phyloP scores from a whole-genome alignment of 2,888 invertebrate species.

The Tiliacea aurago region DNA sequence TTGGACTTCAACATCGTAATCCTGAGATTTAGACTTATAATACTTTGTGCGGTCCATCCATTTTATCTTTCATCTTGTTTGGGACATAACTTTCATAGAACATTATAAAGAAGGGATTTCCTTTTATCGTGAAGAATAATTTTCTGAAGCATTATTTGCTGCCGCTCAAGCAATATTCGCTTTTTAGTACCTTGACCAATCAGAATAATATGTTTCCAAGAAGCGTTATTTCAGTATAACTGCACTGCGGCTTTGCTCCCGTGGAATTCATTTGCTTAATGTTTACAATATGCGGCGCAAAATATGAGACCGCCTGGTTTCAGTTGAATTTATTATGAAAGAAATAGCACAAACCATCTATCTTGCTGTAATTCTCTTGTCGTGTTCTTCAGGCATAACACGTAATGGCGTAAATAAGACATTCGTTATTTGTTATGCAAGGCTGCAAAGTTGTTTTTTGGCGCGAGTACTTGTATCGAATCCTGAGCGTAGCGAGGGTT shows the following conservation, averaged over 20 bases:
- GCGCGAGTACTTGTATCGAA: no score
- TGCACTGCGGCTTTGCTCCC: conserved; percentile 22
- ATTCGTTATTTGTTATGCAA: no score
- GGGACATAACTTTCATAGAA: conserved; percentile 23
- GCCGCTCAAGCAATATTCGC: conserved; percentile 3
- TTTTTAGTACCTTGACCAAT: conserved; percentile 47
- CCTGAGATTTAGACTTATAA: conserved; percentile 51
- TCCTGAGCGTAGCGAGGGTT: no score
- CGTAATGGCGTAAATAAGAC: conserved; percentile 16
- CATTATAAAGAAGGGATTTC: conserved; percentile 18
- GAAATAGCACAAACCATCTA: conserved; percentile 25
- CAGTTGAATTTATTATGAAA: conserved; percentile 45
- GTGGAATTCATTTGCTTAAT: conserved; percentile 47
- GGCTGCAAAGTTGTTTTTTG: no score
- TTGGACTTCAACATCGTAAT: conserved; percentile 50
- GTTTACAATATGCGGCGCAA: conserved; percentile 25
- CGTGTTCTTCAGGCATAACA: conserved; percentile 6
- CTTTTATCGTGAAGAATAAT: conserved; percentile 26
- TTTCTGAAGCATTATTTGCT: conserved; percentile 24
- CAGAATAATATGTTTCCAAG: conserved; percentile 41
- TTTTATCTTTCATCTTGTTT: conserved; percentile 41
- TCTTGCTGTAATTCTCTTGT: conserved; percentile 23
- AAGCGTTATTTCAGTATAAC: conserved; percentile 40
- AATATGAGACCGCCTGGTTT: conserved; percentile 20
- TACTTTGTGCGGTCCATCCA: conserved; percentile 48